A percentile compares a stretch with the other conserved stretches of the same genome.
Conservation (phyloP, 2,888 invertebrate species). For the Macrophya alboannulata region DNA sequence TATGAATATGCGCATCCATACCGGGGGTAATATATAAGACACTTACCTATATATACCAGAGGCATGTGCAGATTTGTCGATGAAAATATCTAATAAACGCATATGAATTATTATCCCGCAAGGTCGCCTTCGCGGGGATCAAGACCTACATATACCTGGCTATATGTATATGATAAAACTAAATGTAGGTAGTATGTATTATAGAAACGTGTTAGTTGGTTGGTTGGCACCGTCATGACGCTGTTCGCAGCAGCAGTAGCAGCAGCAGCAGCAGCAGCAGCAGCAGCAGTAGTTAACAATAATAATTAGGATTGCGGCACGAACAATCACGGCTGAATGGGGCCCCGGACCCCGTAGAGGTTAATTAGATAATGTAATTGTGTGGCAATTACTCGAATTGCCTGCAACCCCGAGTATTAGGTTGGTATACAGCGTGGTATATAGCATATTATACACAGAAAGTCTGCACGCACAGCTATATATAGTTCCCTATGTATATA, state of each 20-base stretch:
- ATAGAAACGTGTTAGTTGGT: not conserved
- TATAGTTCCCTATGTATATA: no score
- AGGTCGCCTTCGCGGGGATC: slow-evolving; percentile 10
- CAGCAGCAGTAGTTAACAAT: slow-evolving; percentile 67
- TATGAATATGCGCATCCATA: not conserved
- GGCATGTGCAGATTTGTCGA: not conserved
- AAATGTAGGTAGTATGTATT: not conserved
- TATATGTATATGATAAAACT: not conserved
- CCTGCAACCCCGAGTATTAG: slow-evolving; percentile 62
- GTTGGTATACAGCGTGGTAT: not conserved
- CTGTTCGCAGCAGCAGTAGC: slow-evolving; percentile 9
- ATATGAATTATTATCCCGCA: not conserved
- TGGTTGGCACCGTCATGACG: slow-evolving; percentile 19
- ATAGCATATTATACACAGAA: not conserved
- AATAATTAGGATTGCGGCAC: slow-evolving; percentile 77
- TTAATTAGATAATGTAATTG: slow-evolving; percentile 80
- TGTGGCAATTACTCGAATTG: slow-evolving; percentile 78
- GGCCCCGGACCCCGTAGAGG: slow-evolving; percentile 65
- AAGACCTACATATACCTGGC: slow-evolving; percentile 14
- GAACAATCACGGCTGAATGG: slow-evolving; percentile 73
- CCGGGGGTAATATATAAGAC: not conserved
- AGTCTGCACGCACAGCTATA: not conserved
- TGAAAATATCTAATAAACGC: not conserved
- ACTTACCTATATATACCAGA: not conserved
- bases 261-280: not conserved